Conservation (phyloP, 2,888 invertebrate species). For the Limnephilus marmoratus region DNA sequence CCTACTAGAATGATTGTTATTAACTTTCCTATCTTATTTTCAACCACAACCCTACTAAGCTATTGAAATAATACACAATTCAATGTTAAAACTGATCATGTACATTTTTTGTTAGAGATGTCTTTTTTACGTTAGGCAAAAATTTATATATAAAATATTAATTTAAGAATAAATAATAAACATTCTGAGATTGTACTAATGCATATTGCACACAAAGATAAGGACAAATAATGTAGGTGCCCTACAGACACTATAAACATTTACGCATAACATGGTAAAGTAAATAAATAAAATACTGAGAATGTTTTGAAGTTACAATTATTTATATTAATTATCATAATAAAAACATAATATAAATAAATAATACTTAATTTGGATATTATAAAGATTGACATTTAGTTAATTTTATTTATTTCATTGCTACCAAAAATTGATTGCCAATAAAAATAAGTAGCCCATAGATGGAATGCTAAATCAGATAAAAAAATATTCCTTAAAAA, state of each 20-base stretch:
- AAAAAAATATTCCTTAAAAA: constrained; percentile 10
- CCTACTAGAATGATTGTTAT: not conserved
- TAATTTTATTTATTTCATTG: not conserved
- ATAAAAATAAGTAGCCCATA: not conserved
- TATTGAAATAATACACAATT: not conserved
- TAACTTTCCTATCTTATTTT: not conserved
- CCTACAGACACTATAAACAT: not conserved
- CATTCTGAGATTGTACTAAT: not conserved
- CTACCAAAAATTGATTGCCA: not conserved
- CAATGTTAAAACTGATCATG: not conserved
- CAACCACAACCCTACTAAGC: not conserved
- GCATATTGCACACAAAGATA: not conserved
- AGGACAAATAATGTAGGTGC: not conserved
- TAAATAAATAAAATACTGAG: not conserved
- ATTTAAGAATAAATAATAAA: not conserved
- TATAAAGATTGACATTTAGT: not conserved
- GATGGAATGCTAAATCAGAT: not conserved
- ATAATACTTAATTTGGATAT: not conserved
- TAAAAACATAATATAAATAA: not conserved
- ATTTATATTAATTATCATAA: not conserved
- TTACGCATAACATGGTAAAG: not conserved
- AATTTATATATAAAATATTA: not conserved
- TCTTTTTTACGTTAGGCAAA: not conserved
- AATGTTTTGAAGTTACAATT: constrained; percentile 2
- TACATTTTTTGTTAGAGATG: not conserved